These are phyloP conservation scores for Heteropelma amictum DNA, from an alignment of 2,888 invertebrate species.

Conservation along the genomic window DNA sequence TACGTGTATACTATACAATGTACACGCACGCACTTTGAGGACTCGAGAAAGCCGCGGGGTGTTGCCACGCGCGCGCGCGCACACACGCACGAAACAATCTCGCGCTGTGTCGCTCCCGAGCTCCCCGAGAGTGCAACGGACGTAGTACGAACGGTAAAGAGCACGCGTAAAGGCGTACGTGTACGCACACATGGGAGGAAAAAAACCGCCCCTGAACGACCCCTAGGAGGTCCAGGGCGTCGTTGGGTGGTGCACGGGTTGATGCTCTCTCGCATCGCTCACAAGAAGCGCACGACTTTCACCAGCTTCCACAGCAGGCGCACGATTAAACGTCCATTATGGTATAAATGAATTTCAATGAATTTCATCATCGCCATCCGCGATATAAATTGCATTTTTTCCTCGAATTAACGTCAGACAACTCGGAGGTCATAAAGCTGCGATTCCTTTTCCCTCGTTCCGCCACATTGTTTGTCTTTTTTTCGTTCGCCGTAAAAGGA, in stretches of 20 bases:
- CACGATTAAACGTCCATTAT: no score
- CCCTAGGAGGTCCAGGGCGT: conserved; percentile 77
- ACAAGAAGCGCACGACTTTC: no score
- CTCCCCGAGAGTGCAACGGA: no score
- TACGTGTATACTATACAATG: no score
- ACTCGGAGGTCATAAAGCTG: no score
- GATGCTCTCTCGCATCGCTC: conserved; percentile 48
- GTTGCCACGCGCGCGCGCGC: conserved; percentile 32
- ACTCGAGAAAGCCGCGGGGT: conserved; percentile 52
- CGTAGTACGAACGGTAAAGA: conserved; percentile 45
- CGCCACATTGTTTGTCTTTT: no score
- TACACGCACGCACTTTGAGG: background rate
- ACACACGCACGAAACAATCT: background rate
- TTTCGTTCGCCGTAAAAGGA: background rate
- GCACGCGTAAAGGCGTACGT: conserved; percentile 74
- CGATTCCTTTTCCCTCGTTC: no score
- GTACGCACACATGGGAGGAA: conserved; percentile 55
- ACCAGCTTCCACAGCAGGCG: no score
- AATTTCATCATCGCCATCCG: no score
- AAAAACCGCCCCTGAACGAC: conserved; percentile 75
- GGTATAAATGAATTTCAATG: no score
- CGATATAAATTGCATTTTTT: no score
- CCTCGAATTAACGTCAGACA: no score
- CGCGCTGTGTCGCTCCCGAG: background rate
- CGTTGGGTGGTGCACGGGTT: conserved; percentile 72